Evolutionary conservation across 2,797 vertebrate genomes (phyloP).

Genomic region (Peromyscus eremicus): DNA sequence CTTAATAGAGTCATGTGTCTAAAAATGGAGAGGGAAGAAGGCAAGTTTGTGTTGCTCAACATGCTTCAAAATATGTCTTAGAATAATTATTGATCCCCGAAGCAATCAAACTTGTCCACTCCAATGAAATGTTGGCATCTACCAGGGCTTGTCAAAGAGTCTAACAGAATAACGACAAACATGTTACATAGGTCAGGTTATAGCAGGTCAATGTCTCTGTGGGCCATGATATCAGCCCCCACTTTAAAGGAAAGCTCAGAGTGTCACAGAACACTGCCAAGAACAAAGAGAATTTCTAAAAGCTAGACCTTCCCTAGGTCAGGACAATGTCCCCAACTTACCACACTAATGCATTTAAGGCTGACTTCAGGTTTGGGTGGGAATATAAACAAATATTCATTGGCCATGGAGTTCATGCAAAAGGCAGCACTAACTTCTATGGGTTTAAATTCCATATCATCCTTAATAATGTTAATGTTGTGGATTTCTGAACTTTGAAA

Average conservation of each 20-base stretch:
- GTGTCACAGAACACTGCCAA: slow-evolving; percentile 2
- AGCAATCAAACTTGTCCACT: slow-evolving; percentile 49
- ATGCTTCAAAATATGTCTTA: slow-evolving; percentile 48
- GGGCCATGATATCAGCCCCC: slow-evolving; percentile 19
- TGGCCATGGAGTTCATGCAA: neutral
- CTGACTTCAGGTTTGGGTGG: neutral
- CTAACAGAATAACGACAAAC: neutral
- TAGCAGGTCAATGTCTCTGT: neutral
- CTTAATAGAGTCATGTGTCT: slow-evolving; percentile 83
- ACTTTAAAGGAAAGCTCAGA: slow-evolving; percentile 25
- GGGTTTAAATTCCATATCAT: neutral
- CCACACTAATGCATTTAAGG: neutral
- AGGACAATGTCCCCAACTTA: neutral
- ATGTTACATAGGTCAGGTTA: neutral
- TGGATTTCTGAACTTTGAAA: slow-evolving; percentile 16
- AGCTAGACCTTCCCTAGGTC: neutral
- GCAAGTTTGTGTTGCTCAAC: slow-evolving; percentile 72
- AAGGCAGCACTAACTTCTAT: neutral
- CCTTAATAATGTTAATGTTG: neutral
- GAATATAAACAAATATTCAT: neutral
- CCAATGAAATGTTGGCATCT: neutral
- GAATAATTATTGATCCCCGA: slow-evolving; percentile 33
- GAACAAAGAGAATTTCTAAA: slow-evolving; percentile 71
- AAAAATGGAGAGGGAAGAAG: slow-evolving; percentile 68
- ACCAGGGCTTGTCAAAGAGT: neutral